phyloP scores from a whole-genome alignment of 2,888 invertebrate species.

The Fragum fragum region DNA sequence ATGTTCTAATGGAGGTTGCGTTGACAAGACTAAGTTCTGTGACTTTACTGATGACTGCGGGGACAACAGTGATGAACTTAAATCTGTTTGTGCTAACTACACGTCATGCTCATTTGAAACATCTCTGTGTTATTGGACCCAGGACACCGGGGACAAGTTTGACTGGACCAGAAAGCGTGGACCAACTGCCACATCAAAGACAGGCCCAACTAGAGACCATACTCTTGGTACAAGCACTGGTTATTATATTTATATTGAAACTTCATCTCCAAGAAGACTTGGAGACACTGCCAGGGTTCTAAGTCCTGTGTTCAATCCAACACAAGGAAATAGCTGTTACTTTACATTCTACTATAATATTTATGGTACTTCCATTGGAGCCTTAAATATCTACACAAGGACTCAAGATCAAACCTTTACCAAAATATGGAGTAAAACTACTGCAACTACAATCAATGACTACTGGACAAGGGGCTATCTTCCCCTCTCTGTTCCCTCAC shows the following conservation, averaged over 20 bases:
- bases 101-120: conserved; percentile 79
- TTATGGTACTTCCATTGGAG: conserved; percentile 79
- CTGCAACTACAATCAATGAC: conserved; percentile 72
- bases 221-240: conserved; percentile 75
- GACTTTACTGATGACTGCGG: conserved; percentile 84
- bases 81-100: conserved; percentile 46
- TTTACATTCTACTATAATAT: conserved; percentile 81
- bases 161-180: conserved; percentile 76
- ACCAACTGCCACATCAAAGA: conserved; percentile 62
- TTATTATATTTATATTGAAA: conserved; percentile 81
- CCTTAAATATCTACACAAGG: conserved; percentile 77
- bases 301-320: conserved; percentile 70
- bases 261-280: conserved; percentile 75
- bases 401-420: conserved; percentile 58
- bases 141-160: conserved; percentile 77
- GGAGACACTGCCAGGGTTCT: conserved; percentile 84
- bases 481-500: conserved; percentile 60
- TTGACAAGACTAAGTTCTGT: conserved; percentile 76
- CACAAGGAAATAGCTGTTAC: conserved; percentile 64
- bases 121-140: conserved; percentile 81
- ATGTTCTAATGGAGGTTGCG: conserved; percentile 76
- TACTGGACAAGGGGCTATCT: conserved; percentile 79
- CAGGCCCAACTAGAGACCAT: conserved; percentile 80
- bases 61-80: conserved; percentile 73
- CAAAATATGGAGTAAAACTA: conserved; percentile 73